These are phyloP conservation scores for Meiosimyza decipiens DNA, from an alignment of 2,888 invertebrate genomes.

Conservation along the genomic window DNA sequence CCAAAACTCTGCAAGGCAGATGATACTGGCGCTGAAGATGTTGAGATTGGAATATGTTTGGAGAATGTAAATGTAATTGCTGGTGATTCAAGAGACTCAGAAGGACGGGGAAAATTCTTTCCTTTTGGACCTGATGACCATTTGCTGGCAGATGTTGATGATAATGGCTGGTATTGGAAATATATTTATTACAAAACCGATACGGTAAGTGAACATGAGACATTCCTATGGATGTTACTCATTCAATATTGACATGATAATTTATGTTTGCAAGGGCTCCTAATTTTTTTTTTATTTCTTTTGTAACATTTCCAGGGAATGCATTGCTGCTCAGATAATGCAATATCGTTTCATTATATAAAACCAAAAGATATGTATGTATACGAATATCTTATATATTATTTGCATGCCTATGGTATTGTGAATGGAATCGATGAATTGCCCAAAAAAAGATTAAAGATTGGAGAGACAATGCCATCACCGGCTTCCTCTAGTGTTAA, in stretches of 20 bases:
- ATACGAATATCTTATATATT: constrained; percentile 94
- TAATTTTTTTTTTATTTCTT: not conserved
- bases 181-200: constrained; percentile 94
- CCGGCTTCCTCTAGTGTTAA: too few species aligned
- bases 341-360: constrained; percentile 96
- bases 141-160: constrained; percentile 83
- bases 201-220: constrained; percentile 67
- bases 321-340: constrained; percentile 90
- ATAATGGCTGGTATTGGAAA: constrained; percentile 95
- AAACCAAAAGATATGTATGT: constrained; percentile 94
- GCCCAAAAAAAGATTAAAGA: constrained; percentile 52
- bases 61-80: constrained; percentile 87
- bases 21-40: constrained; percentile 67
- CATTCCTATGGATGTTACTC: too few species aligned
- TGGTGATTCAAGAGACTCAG: constrained; percentile 88
- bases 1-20: constrained; percentile 68
- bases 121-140: constrained; percentile 96
- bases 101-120: constrained; percentile 92
- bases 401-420: constrained; percentile 82
- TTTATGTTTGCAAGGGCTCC: too few species aligned
- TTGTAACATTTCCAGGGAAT: constrained; percentile 53
- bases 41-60: constrained; percentile 77
- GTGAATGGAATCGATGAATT: constrained; percentile 50
- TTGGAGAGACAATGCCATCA: constrained; percentile 51
- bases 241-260: too few species aligned